phyloP scores from a whole-genome alignment of 2,888 invertebrate genomes.

The Strigamia crassipes region DNA sequence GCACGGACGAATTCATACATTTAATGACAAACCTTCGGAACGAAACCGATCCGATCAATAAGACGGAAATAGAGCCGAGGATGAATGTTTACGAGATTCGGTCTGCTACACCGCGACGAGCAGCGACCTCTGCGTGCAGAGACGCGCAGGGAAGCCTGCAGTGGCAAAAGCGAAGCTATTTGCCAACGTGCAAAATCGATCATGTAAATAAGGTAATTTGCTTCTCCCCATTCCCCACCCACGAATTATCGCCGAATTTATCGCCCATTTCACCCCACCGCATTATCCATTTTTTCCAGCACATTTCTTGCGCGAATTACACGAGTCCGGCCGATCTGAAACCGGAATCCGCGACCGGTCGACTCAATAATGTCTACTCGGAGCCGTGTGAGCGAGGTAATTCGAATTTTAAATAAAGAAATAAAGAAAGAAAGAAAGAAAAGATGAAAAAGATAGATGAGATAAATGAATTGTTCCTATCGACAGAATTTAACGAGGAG shows the following conservation, averaged over 20 bases:
- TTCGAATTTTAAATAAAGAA: no score
- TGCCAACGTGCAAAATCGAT: slow-evolving; percentile 1
- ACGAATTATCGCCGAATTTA: background rate
- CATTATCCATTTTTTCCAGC: background rate
- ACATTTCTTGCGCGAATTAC: background rate
- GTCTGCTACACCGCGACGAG: background rate
- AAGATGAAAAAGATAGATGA: no score
- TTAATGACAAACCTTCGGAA: background rate
- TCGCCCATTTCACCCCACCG: background rate
- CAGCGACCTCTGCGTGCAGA: slow-evolving; percentile 6
- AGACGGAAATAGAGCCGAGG: background rate
- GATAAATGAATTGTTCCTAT: no score
- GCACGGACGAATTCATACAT: background rate
- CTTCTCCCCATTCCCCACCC: background rate
- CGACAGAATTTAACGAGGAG: background rate
- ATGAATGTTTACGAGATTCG: background rate
- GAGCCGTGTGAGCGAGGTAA: background rate
- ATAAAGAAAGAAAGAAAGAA: no score
- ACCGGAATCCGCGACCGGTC: background rate
- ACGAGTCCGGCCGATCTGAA: background rate
- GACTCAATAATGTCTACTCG: background rate
- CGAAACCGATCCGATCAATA: background rate
- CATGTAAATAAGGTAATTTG: slow-evolving; percentile 18
- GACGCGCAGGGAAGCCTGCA: slow-evolving; percentile 14
- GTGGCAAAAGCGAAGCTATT: background rate